These are phyloP conservation scores for Coccyzus lansbergi DNA, from an alignment of 2,797 vertebrate species.

Conservation along the genomic window DNA sequence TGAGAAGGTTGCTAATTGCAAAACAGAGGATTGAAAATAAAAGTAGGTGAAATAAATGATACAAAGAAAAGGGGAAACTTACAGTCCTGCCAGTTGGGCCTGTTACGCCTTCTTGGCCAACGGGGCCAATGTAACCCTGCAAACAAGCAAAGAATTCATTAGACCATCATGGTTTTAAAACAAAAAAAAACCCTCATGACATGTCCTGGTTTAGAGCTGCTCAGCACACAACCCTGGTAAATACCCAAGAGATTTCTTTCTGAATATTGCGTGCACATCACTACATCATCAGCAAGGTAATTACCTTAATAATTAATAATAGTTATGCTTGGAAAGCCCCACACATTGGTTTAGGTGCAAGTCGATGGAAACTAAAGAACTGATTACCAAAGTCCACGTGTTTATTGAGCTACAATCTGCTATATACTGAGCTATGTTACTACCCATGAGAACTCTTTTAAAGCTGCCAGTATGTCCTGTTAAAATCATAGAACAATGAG, in stretches of 20 bases:
- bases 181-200: background rate
- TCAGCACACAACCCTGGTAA: background rate
- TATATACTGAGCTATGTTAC: background rate
- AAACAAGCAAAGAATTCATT: constrained; percentile 60
- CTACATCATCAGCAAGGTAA: background rate
- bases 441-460: background rate
- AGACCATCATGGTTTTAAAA: background rate
- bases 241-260: background rate
- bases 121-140: constrained; percentile 90
- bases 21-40: background rate
- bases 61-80: constrained; percentile 38
- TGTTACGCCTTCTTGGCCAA: constrained; percentile 88
- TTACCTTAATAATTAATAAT: background rate
- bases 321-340: background rate
- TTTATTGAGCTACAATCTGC: background rate
- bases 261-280: background rate
- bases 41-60: background rate
- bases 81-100: constrained; percentile 90
- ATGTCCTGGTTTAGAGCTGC: background rate
- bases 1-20: background rate
- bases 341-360: background rate
- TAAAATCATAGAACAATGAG: too few relatives aligned
- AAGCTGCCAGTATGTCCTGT: background rate
- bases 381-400: background rate
- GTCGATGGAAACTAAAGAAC: background rate